A percentile compares a stretch with the other conserved stretches of the same genome.
Evolutionary conservation across 2,113 vertebrate species (phyloP).

Genomic region (Spea bombifrons): DNA sequence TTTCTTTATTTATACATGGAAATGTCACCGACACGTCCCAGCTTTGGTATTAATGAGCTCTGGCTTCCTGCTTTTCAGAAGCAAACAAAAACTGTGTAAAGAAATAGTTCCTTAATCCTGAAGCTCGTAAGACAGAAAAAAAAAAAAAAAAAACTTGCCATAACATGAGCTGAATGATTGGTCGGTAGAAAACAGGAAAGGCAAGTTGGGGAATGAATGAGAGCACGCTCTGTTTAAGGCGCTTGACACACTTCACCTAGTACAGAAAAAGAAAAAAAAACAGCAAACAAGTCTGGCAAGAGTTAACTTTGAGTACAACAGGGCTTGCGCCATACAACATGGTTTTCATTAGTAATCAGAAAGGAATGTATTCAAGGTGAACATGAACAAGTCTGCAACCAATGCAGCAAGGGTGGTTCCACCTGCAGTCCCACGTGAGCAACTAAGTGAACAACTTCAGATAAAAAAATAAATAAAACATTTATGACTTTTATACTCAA

Average conservation of each 20-base stretch:
- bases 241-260: slow-evolving; percentile 8
- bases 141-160: slow-evolving; percentile 24
- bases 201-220: slow-evolving; percentile 37
- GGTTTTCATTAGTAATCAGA: slow-evolving; percentile 18
- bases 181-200: slow-evolving; percentile 42
- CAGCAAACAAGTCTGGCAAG: slow-evolving; percentile 30
- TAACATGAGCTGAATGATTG: slow-evolving; percentile 41
- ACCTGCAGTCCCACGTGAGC: background rate
- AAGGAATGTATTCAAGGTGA: slow-evolving; percentile 29
- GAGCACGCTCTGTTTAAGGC: background rate
- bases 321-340: background rate
- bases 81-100: slow-evolving; percentile 28
- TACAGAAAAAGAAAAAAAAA: slow-evolving; percentile 4
- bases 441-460: background rate
- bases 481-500: no score
- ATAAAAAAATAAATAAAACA: no score
- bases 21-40: slow-evolving; percentile 9
- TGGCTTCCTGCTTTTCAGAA: slow-evolving; percentile 41
- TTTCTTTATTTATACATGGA: slow-evolving; percentile 18
- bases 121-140: slow-evolving; percentile 7
- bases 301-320: background rate
- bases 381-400: background rate
- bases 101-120: slow-evolving; percentile 44
- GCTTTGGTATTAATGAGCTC: slow-evolving; percentile 8
- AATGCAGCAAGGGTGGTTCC: background rate